Percentiles rank a stretch among this genome's conserved stretches.
These are phyloP conservation scores for Hybos culiciformis DNA, from an alignment of 2,888 invertebrate species.

Conservation along the genomic window DNA sequence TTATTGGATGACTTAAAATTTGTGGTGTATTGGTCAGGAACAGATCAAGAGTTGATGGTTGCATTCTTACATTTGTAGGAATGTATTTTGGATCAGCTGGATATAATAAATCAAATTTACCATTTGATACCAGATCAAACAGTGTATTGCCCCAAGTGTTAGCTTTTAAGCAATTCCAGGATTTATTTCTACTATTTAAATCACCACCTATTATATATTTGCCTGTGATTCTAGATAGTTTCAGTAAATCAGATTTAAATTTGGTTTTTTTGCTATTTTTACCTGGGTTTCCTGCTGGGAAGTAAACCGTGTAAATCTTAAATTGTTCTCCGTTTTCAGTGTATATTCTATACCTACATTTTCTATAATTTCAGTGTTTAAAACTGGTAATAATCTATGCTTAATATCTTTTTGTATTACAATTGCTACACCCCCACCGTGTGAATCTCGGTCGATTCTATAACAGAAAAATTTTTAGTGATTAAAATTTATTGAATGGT, in stretches of 20 bases:
- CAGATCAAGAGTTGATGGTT: too few species aligned
- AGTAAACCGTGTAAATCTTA: not conserved
- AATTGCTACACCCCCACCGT: conserved; percentile 4
- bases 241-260: not conserved
- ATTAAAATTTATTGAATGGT: not conserved
- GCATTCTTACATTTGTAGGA: too few species aligned
- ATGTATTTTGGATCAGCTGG: too few species aligned
- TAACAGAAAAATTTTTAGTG: conserved; percentile 1
- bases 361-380: conserved; percentile 2
- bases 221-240: not conserved
- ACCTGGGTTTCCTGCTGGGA: not conserved
- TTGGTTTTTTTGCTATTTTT: not conserved
- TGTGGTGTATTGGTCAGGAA: too few species aligned
- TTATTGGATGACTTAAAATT: too few species aligned
- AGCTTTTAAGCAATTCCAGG: too few species aligned
- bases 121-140: too few species aligned
- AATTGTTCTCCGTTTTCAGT: not conserved
- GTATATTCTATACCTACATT: not conserved
- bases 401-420: conserved; percentile 1
- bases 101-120: too few species aligned
- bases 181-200: too few species aligned
- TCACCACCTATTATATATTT: conserved; percentile 1
- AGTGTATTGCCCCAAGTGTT: too few species aligned
- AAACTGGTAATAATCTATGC: not conserved
- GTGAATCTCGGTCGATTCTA: not conserved